Evolutionary conservation across 2,113 vertebrate genomes (phyloP), one percentile per base, ranked within the genome.

Genomic region (Thamnaconus septentrionalis): DNA sequence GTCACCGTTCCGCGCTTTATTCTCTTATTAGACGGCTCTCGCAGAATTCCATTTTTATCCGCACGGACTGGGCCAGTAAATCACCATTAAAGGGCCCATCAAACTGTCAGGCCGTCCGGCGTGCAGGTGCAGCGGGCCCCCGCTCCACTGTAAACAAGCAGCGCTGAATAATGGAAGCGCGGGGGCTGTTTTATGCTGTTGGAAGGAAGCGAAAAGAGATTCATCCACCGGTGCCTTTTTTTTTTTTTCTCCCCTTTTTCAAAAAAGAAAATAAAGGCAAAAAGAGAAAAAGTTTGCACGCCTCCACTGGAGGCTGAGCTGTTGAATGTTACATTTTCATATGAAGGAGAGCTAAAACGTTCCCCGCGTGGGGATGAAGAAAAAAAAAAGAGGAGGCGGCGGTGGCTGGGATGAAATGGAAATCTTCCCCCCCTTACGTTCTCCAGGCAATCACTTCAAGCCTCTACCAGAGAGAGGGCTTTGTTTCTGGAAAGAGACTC

Each of bases 41-140:
- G 80, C 81, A 88, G 88, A 91, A 90, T 91, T 92, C 90, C 87
- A 90, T 91, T 91, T 91, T 91, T 91, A 88, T 91, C 87, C 89
- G 85, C 85, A 80, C 65, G 90, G 89, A 90, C 89, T 84, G 88
- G 80, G 85, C 85, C 87, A 85, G 89, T 92, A 88, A 92, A 92
- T 91, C 89, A 92, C 84, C 80, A 88, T 91, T 91, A 90, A 89
- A 89, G 80, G 86, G 83, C 86, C 86, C 84, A 91, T 92, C 89
- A 92, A 89, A 78, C 85, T 91, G 90, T 90, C 88, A 90, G 88
- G 82, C 75, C 77, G 79, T 85, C 82, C 81, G 59, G 88, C 84
- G 76, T 85, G 85, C 87, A 91, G 88, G 88, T 91, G 85, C 87
- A 79, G 74, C 52, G 11, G 83, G 76, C 71, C 79, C 71, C 79